Evolutionary conservation across 2,888 invertebrate species (phyloP).

Genomic region (Podabrus alpinus): DNA sequence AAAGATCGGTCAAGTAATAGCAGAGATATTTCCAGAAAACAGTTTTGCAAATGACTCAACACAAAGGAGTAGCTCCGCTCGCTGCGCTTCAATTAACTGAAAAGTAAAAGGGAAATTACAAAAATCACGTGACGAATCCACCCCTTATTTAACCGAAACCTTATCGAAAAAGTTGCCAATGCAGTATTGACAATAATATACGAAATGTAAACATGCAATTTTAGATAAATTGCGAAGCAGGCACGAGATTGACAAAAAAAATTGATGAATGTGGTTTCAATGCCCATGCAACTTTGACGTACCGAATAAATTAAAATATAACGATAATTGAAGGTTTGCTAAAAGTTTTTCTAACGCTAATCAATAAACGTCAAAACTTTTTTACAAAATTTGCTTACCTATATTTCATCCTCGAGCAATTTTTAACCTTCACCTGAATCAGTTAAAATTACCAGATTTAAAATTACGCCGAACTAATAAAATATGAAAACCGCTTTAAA

Average conservation of each 20-base stretch:
- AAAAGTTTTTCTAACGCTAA: neutral
- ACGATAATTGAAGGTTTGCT: neutral
- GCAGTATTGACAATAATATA: neutral
- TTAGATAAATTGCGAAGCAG: neutral
- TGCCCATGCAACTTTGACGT: too few relatives aligned
- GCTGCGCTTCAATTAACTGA: too few relatives aligned
- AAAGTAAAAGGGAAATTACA: too few relatives aligned
- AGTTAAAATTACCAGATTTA: neutral
- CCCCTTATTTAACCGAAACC: neutral
- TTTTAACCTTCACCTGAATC: neutral
- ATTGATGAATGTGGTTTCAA: neutral
- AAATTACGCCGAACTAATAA: neutral
- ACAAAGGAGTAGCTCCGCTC: too few relatives aligned
- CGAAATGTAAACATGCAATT: neutral
- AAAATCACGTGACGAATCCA: neutral
- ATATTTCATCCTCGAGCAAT: neutral
- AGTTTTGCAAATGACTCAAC: too few relatives aligned
- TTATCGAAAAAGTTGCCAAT: neutral
- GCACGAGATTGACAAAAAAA: neutral
- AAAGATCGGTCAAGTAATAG: too few relatives aligned
- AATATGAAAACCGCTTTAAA: neutral
- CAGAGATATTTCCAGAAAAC: too few relatives aligned
- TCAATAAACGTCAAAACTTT: neutral
- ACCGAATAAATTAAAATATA: neutral
- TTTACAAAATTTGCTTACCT: neutral